Evolutionary conservation across 2,113 vertebrate species (phyloP).

Genomic region (Gopherus evgoodei): DNA sequence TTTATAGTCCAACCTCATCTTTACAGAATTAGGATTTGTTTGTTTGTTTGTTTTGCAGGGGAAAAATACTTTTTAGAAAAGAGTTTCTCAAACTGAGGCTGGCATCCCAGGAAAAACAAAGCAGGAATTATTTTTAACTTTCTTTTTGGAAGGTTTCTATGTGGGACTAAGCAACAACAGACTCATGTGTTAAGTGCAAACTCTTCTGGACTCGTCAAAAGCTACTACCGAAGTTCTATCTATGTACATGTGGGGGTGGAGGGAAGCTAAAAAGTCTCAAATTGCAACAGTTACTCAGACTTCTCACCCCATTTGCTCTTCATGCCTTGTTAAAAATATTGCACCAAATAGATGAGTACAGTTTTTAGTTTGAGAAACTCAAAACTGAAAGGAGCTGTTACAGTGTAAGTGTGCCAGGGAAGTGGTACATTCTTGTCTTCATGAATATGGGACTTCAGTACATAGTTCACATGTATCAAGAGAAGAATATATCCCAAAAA

Average conservation of each 20-base stretch:
- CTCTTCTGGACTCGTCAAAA: neutral
- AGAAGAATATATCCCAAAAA: constrained; percentile 29
- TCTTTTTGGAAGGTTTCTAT: neutral
- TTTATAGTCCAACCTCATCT: constrained; percentile 45
- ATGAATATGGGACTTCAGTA: neutral
- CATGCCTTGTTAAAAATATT: neutral
- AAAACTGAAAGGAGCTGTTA: constrained; percentile 10
- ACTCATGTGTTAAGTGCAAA: neutral
- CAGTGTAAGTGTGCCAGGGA: neutral
- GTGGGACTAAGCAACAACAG: neutral
- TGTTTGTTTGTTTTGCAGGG: neutral
- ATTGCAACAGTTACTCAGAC: neutral
- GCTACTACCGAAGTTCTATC: neutral
- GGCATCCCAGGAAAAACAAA: neutral
- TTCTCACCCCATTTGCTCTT: neutral
- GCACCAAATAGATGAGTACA: neutral
- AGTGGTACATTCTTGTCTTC: neutral
- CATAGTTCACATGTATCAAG: neutral
- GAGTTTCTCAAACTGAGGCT: neutral
- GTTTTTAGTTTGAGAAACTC: constrained; percentile 20
- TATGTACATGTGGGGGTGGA: neutral
- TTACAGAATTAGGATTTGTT: neutral
- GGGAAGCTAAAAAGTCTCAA: neutral
- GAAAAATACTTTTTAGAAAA: neutral
- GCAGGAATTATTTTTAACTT: neutral